Evolutionary conservation across 2,888 invertebrate genomes (phyloP), one percentile per base, ranked within the genome.

Genomic region (Hirtodrosophila duncani): DNA sequence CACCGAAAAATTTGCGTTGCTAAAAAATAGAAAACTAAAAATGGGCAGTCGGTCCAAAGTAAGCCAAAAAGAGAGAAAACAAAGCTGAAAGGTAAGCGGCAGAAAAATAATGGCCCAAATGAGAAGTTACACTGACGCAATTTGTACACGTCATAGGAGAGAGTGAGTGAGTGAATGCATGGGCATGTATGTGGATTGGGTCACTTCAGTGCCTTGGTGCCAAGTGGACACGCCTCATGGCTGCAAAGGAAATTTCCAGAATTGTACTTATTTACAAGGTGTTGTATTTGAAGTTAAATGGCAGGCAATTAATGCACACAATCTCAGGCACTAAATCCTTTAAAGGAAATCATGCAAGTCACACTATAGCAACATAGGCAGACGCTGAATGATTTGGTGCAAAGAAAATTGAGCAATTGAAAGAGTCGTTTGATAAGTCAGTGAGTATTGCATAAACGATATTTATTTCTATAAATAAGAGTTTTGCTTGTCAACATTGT

Each of bases 1-100:
- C 77, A 58, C 68, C 62, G 66, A 81, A 81, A 77, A 77, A 79
- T 74, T 75, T 78, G 60, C 72, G 49, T 63, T 66, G 16, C 20
- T 29, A 17, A 21, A 26, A 46, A 17, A 10, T 39, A 20, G 9
- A 23, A 46, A 23, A 33, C 29, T 3, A 36, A 21, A 2, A 17
- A 31, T 43, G 29, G 50, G 37, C 51, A 27, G 27, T 48, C 48
- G 34, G 46, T 51, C 31, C 51, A 63, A 65, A 67, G 65, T 61
- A 56, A 59, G 44, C 36, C 55, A 44, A 53, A 55, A 20, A 39
- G 30, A 36, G 26, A 24, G 33, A 39, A 23, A 36, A 44, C 18
- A 8, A 46, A 48, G 52, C 20, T 17, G 16, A 45, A 43, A 17
- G 23, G 20, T 14, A 38, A 29, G 36, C 18, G 36, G 39, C 46